A percentile compares a stretch with the other conserved stretches of the same genome.
Evolutionary conservation across 1,140 invertebrate species (phyloP).

Genomic region (Pararge aegeria): DNA sequence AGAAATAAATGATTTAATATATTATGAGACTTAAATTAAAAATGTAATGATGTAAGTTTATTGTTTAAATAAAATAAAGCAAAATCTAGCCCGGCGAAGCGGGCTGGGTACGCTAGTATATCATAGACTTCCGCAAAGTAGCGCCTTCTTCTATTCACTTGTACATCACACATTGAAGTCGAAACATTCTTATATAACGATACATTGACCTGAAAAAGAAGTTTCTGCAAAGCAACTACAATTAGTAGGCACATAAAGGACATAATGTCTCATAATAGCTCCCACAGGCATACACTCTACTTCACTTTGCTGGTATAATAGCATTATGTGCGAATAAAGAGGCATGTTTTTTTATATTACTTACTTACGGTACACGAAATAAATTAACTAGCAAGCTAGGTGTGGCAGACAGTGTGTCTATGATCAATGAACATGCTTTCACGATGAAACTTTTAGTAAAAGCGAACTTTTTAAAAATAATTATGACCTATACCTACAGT

Average conservation of each 20-base stretch:
- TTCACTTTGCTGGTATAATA: background rate
- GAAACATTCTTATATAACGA: too few relatives aligned
- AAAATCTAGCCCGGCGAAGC: too few relatives aligned
- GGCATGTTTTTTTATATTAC: background rate
- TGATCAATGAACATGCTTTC: background rate
- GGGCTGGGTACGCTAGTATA: too few relatives aligned
- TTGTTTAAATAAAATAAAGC: too few relatives aligned
- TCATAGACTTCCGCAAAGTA: too few relatives aligned
- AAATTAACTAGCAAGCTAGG: background rate
- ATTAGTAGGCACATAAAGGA: background rate
- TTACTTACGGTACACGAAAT: background rate
- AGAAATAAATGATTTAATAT: too few relatives aligned
- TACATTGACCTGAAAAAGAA: background rate
- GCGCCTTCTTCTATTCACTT: too few relatives aligned
- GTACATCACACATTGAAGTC: too few relatives aligned
- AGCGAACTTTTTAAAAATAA: too few relatives aligned
- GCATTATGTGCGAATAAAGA: background rate
- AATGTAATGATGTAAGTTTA: too few relatives aligned
- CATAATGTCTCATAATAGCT: background rate
- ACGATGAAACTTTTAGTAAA: background rate
- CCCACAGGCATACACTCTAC: background rate
- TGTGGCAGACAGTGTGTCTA: background rate
- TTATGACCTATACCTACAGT: too few relatives aligned
- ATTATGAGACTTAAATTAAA: too few relatives aligned
- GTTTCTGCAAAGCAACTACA: background rate